Conservation (phyloP, 2,113 vertebrate species). For the Paramisgurnus dabryanus region DNA sequence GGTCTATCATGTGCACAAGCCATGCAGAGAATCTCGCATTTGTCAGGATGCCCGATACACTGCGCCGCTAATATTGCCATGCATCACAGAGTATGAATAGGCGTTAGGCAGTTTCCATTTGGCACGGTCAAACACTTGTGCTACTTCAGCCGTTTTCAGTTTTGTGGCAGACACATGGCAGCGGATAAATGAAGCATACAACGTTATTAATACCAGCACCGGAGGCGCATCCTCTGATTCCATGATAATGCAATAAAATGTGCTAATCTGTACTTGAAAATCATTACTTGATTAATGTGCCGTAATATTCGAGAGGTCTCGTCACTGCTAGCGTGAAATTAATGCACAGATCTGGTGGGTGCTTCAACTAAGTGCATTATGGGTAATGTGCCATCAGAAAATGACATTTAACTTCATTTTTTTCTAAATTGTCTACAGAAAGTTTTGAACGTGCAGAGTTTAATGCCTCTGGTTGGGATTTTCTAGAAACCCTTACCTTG, state of each 20-base stretch:
- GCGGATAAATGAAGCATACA: conserved; percentile 33
- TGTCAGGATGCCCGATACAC: conserved; percentile 35
- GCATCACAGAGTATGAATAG: conserved; percentile 21
- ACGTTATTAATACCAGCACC: conserved; percentile 21
- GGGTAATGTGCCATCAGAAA: background rate
- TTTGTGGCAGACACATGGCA: conserved; percentile 20
- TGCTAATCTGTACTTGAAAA: conserved; percentile 13
- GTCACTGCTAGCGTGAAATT: conserved; percentile 19
- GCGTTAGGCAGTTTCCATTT: conserved; percentile 6
- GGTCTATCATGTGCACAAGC: conserved; percentile 56
- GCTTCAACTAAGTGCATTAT: background rate
- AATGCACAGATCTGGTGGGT: conserved; percentile 2
- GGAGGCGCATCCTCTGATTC: conserved; percentile 56
- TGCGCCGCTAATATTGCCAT: conserved; percentile 48
- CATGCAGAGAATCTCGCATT: conserved; percentile 60
- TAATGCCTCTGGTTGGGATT: background rate
- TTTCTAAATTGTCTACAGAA: background rate
- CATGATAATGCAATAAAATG: conserved; percentile 22
- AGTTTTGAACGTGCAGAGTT: background rate
- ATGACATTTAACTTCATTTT: background rate
- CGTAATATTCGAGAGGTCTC: conserved; percentile 13
- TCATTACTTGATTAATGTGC: conserved; percentile 21
- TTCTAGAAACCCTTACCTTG: background rate
- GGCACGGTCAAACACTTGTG: conserved; percentile 50
- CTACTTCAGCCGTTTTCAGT: background rate